A percentile compares a stretch with the other conserved stretches of the same genome.
phyloP scores from a whole-genome alignment of 2,888 invertebrate genomes.

The Urechis unicinctus region DNA sequence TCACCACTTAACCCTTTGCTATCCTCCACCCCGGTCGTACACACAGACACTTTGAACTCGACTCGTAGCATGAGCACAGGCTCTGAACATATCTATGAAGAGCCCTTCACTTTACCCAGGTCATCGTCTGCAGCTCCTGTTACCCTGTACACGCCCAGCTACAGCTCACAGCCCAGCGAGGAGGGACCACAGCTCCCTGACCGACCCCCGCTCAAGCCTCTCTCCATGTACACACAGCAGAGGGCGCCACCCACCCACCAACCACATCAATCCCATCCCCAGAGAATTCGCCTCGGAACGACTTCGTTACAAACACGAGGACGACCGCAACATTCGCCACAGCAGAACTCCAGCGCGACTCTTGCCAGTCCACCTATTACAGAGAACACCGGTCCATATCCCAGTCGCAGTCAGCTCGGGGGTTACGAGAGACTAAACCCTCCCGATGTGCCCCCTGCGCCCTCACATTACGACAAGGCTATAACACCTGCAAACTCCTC shows the following conservation, averaged over 20 bases:
- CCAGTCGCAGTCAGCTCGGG: neutral
- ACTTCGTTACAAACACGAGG: too few relatives aligned
- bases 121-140: neutral
- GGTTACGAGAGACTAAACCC: too few relatives aligned
- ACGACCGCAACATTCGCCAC: too few relatives aligned
- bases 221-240: neutral
- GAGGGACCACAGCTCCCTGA: neutral
- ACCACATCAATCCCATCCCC: neutral
- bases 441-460: neutral
- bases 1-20: neutral
- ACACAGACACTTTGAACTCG: neutral
- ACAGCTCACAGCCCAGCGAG: too few relatives aligned
- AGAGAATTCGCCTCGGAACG: neutral
- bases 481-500: neutral
- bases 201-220: neutral
- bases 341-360: too few relatives aligned
- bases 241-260: neutral
- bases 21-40: neutral
- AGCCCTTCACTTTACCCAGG: slow-evolving; percentile 2
- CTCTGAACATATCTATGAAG: slow-evolving; percentile 7
- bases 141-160: neutral
- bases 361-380: too few relatives aligned
- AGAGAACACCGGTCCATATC: too few relatives aligned
- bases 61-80: neutral
- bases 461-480: neutral